Base-by-base conservation (phyloP, 2,888 invertebrate genomes). In the Rotaria sp. region DNA sequence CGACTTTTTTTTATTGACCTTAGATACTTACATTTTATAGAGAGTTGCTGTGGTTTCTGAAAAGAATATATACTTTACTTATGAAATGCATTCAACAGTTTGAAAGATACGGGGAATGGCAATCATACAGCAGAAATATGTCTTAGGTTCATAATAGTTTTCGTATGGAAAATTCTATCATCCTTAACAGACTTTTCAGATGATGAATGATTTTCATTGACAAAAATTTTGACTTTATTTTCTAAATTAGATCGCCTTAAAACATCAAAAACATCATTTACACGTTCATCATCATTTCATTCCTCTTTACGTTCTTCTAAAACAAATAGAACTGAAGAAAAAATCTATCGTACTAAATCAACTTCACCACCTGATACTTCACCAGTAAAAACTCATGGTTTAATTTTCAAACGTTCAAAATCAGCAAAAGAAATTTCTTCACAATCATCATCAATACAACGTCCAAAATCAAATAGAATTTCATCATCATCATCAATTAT, bases 211-310 rank as follows among this genome's bases (percentile, higher is more conserved):
- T n/a, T n/a, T n/a, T n/a, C n/a, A n/a, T n/a, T n/a, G n/a, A n/a
- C n/a, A n/a, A n/a, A n/a, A n/a, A n/a, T n/a, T n/a, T n/a, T n/a
- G 8, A 45, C 13, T 45, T 45, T 45, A 11, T 8, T 45, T 75
- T 75, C 7, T 38, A 8, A 38, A 38, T 26, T 45, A 80, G 45
- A 80, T 80, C 45, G 45, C n/a, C 1, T 45, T 11, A 26, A 45
- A 45, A 7, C 45, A 80, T 26, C 45, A 26, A 80, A 45, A 80
- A n/a, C 80, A 45, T 45, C 67, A 0, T 67, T 67, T 21, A 26
- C 35, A 67, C 67, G 67, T 41, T 80, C 80, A 41, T 21, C 80
- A 45, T 80, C 80, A 80, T 45, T 80, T 45, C 80, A 80, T 38
- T 80, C 45, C 0, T 45, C 45, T 45, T 35, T 67, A 67, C 67